These are phyloP conservation scores for Cydia amplana DNA, from an alignment of 1,140 invertebrate species.

Conservation along the genomic window DNA sequence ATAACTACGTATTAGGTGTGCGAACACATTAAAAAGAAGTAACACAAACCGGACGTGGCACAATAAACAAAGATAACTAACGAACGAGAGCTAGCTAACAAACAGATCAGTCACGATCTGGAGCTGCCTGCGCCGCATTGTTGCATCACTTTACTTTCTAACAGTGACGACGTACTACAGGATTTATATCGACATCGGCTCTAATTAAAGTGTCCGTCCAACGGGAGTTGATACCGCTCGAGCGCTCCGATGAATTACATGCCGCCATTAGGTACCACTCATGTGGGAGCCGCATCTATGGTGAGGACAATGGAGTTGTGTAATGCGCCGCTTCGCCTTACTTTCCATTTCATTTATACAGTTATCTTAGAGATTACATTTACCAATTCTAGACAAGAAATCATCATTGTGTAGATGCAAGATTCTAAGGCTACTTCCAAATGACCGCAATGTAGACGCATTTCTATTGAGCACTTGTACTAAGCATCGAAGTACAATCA, in stretches of 20 bases:
- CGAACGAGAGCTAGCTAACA: conserved; percentile 37
- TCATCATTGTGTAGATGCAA: not conserved
- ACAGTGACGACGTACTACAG: conserved; percentile 50
- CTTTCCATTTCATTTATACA: conserved; percentile 51
- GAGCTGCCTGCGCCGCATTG: conserved; percentile 43
- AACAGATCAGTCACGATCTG: conserved; percentile 48
- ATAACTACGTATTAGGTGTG: not conserved
- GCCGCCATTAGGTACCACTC: conserved; percentile 38
- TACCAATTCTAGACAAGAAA: conserved; percentile 14
- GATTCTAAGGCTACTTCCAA: not conserved
- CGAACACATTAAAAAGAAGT: conserved; percentile 10
- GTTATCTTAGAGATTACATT: conserved; percentile 40
- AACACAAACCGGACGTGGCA: conserved; percentile 6
- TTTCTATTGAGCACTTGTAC: conserved; percentile 11
- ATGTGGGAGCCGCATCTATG: conserved; percentile 35
- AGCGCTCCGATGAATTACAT: conserved; percentile 49
- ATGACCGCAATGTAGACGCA: not conserved
- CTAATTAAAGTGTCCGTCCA: conserved; percentile 56
- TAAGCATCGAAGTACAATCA: conserved; percentile 53
- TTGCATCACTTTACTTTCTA: conserved; percentile 67
- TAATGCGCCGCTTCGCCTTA: conserved; percentile 57
- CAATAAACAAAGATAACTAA: conserved; percentile 22
- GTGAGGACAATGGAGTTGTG: conserved; percentile 60
- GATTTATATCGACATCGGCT: conserved; percentile 61
- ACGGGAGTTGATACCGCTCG: conserved; percentile 43